phyloP scores from a whole-genome alignment of 2,888 invertebrate genomes.

The Andrena minutula region DNA sequence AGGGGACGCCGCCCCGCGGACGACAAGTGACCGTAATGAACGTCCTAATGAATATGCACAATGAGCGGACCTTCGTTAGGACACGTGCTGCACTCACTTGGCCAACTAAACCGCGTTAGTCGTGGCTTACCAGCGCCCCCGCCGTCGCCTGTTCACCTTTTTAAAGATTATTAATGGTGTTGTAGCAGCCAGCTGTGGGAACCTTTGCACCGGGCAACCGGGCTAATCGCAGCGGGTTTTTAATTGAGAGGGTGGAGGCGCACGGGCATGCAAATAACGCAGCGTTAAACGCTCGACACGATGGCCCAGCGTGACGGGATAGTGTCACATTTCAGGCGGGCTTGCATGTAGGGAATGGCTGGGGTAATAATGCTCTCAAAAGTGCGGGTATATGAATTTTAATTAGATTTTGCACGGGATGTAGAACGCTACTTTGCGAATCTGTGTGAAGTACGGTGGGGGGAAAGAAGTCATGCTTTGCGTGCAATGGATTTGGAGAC shows the following conservation, averaged over 20 bases:
- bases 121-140: conserved; percentile 49
- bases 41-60: conserved; percentile 76
- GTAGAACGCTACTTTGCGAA: too few species aligned
- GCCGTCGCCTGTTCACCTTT: conserved; percentile 52
- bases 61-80: conserved; percentile 70
- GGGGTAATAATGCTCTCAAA: too few species aligned
- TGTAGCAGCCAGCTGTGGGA: conserved; percentile 29
- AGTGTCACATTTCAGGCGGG: neutral
- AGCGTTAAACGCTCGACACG: neutral
- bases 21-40: conserved; percentile 79
- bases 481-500: too few species aligned
- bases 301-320: neutral
- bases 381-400: too few species aligned
- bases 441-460: too few species aligned
- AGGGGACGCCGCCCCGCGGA: conserved; percentile 50
- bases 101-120: conserved; percentile 55
- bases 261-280: neutral
- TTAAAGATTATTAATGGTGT: conserved; percentile 63
- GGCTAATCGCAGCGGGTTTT: conserved; percentile 38
- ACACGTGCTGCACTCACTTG: conserved; percentile 62
- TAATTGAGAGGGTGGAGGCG: conserved; percentile 24
- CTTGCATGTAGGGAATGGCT: neutral
- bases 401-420: too few species aligned
- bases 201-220: neutral
- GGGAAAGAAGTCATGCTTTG: too few species aligned